Evolutionary conservation across 2,113 vertebrate species (phyloP), one percentile per base, ranked within the genome.

Genomic region (Furnarius figulus): DNA sequence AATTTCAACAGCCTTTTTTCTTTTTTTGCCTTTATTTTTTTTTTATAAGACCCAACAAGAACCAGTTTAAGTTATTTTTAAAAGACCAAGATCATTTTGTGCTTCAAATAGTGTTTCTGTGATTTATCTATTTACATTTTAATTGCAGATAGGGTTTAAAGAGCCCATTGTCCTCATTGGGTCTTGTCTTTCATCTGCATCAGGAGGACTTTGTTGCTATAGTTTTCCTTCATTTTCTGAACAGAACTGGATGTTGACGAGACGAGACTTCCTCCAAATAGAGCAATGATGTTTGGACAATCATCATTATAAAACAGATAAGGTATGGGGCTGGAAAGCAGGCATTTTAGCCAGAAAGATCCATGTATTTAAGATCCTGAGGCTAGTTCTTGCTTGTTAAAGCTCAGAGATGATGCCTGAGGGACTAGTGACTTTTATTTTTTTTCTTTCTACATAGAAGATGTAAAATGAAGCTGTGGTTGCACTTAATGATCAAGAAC

Each of bases 341-440:
- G 84, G 52, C 22, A 40, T 85, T 92, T 94, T 84, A 78, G 25
- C 31, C 62, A 86, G 76, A 61, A 79, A 85, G 31, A 89, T 75
- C 31, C 37, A 16, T 65, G 16, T 78, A 39, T 89, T 89, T 84
- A 61, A 66, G 90, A 78, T 87, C 49, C 28, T 50, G 65, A 44
- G 58, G n/a, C 11, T 89, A 53, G 15, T 76, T 95, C 61, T 81
- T 90, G 35, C 76, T 90, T 94, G 70, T 75, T 92, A 87, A 94
- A 90, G 9, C 68, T 80, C 52, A 84, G 70, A 92, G 39, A 73
- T 58, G 49, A 55, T 58, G 42, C 88, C 78, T 73, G 56, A 95
- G 76, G 65, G 72, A 90, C 46, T 46, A 86, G 18, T 59, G 72
- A 62, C 18, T 62, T 87, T 84, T 65, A 18, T 37, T 61, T 40